A percentile compares a stretch with the other conserved stretches of the same genome.
These are phyloP conservation scores for Pachyuromys duprasi DNA, from an alignment of 2,797 vertebrate species.

Conservation along the genomic window DNA sequence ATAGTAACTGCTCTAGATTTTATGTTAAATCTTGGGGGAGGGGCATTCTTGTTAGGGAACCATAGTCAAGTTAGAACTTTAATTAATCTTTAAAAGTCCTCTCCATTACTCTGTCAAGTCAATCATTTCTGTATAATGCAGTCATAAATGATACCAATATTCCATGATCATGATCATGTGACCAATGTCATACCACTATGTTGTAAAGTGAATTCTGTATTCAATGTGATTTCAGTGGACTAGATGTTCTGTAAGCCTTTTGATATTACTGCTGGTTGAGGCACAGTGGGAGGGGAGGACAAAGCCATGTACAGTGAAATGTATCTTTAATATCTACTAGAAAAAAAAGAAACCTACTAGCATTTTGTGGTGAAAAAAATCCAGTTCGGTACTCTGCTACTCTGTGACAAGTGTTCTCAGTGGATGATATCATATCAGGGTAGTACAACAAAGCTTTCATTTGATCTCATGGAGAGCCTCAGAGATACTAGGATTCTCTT, in stretches of 20 bases:
- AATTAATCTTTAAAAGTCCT: neutral
- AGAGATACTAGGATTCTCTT: neutral
- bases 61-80: neutral
- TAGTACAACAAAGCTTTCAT: neutral
- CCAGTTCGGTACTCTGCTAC: neutral
- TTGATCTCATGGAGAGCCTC: neutral
- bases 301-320: neutral
- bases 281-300: neutral
- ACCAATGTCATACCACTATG: neutral
- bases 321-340: neutral
- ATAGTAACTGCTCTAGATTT: neutral
- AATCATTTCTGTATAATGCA: neutral
- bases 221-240: neutral
- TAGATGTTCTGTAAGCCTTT: neutral
- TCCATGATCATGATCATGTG: neutral
- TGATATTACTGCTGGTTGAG: neutral
- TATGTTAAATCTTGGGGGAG: neutral
- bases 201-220: neutral
- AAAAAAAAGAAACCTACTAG: neutral
- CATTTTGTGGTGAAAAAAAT: neutral
- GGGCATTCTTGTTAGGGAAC: neutral
- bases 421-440: neutral
- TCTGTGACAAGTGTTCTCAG: neutral
- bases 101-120: neutral
- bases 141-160: neutral